These are phyloP conservation scores for Microctenopoma lineatum DNA, from an alignment of 2,797 vertebrate species.

Conservation along the genomic window DNA sequence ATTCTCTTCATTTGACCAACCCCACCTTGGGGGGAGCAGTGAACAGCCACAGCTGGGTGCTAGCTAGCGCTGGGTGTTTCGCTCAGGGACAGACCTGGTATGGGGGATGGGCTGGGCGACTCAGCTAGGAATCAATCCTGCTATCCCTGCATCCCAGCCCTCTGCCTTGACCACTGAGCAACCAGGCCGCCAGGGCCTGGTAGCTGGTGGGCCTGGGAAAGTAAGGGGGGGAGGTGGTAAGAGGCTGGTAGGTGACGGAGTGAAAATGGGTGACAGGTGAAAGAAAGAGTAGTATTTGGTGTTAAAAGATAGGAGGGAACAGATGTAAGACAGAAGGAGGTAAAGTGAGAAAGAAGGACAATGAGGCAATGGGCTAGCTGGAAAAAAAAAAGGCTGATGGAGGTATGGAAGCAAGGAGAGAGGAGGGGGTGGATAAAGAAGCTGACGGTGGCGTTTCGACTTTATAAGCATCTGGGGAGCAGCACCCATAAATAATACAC, in stretches of 20 bases:
- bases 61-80: too few species aligned
- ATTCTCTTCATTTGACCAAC: too few species aligned
- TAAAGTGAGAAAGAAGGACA: slow-evolving; percentile 1
- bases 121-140: too few species aligned
- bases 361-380: background rate
- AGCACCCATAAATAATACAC: slow-evolving; percentile 80
- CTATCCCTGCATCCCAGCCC: too few species aligned
- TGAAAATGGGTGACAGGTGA: slow-evolving; percentile 15
- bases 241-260: slow-evolving; percentile 26
- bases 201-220: too few species aligned
- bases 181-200: too few species aligned
- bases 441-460: slow-evolving; percentile 74
- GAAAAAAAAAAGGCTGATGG: background rate
- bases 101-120: too few species aligned
- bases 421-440: slow-evolving; percentile 43
- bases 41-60: too few species aligned
- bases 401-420: slow-evolving; percentile 3
- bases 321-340: slow-evolving; percentile 16
- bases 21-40: too few species aligned
- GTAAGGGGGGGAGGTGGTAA: background rate
- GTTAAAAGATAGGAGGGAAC: background rate
- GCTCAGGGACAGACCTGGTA: too few species aligned
- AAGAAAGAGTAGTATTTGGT: background rate
- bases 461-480: slow-evolving; percentile 74
- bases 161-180: too few species aligned